Conservation (phyloP, 1,140 invertebrate species). For the Trichomalopsis sarcophagae region DNA sequence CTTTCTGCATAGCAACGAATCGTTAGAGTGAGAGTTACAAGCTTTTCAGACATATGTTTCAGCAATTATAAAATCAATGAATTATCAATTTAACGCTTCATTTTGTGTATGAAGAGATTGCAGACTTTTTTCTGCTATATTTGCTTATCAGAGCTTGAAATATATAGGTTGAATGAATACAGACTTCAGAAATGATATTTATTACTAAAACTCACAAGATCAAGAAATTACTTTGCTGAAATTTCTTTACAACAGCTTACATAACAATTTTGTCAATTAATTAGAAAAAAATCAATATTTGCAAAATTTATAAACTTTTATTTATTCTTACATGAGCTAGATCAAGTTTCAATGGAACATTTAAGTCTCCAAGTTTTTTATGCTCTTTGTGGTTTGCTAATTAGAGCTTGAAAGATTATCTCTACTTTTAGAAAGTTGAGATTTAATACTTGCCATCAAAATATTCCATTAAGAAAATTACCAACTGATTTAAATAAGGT, state of each 20-base stretch:
- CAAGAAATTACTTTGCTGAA: too few relatives aligned
- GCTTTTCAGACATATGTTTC: background rate
- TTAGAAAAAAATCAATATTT: too few relatives aligned
- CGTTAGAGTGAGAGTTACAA: background rate
- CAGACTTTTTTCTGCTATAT: background rate
- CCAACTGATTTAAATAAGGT: too few relatives aligned
- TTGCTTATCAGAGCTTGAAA: background rate
- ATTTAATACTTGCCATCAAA: background rate
- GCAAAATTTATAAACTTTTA: too few relatives aligned
- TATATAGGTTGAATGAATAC: background rate
- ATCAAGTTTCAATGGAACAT: background rate
- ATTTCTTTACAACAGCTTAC: too few relatives aligned
- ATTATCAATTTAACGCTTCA: background rate
- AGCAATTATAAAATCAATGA: background rate
- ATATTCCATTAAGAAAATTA: too few relatives aligned
- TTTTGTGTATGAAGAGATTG: background rate
- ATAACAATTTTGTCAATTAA: too few relatives aligned
- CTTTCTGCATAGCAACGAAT: background rate
- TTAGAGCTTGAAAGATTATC: slow-evolving; percentile 16
- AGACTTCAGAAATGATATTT: background rate
- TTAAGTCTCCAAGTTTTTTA: background rate
- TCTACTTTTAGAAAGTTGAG: background rate
- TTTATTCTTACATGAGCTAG: too few relatives aligned
- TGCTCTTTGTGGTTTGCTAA: slow-evolving; percentile 8
- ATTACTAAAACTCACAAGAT: too few relatives aligned